phyloP scores from a whole-genome alignment of 2,888 invertebrate genomes.

The Metacarcinus magister region DNA sequence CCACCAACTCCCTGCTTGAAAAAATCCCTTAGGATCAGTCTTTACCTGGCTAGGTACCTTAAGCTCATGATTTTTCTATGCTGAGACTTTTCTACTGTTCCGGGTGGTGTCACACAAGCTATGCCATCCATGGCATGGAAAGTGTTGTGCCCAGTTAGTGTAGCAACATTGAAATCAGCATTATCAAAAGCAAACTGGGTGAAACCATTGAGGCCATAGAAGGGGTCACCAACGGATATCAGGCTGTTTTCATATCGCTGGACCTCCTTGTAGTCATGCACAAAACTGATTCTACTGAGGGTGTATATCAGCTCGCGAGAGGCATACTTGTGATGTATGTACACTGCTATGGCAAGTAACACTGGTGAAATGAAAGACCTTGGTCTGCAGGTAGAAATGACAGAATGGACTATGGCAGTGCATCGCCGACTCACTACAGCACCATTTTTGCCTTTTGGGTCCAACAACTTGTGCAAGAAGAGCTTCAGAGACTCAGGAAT shows the following conservation, averaged over 20 bases:
- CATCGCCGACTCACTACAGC: conserved; percentile 35
- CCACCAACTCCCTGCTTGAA: too few relatives aligned
- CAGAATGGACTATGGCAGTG: conserved; percentile 32
- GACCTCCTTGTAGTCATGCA: conserved; percentile 42
- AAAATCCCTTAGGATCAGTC: too few relatives aligned
- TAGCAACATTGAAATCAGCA: neutral
- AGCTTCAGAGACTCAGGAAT: conserved; percentile 57
- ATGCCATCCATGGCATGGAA: conserved; percentile 56
- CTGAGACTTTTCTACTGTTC: conserved; percentile 43
- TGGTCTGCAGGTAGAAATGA: conserved; percentile 52
- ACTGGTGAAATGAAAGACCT: conserved; percentile 42
- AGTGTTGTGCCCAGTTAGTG: neutral
- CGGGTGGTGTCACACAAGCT: conserved; percentile 49
- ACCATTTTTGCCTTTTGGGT: conserved; percentile 45
- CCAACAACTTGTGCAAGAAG: conserved; percentile 53
- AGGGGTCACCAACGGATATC: neutral
- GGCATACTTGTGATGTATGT: conserved; percentile 62
- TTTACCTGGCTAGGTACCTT: too few relatives aligned
- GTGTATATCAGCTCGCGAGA: conserved; percentile 46
- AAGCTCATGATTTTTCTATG: too few relatives aligned
- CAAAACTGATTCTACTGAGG: neutral
- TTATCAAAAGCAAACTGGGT: too few relatives aligned
- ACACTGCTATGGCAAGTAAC: conserved; percentile 35
- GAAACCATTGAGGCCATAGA: neutral
- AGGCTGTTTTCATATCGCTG: conserved; percentile 48